Conservation (phyloP, 1,140 invertebrate species). For the Amyelois transitella region DNA sequence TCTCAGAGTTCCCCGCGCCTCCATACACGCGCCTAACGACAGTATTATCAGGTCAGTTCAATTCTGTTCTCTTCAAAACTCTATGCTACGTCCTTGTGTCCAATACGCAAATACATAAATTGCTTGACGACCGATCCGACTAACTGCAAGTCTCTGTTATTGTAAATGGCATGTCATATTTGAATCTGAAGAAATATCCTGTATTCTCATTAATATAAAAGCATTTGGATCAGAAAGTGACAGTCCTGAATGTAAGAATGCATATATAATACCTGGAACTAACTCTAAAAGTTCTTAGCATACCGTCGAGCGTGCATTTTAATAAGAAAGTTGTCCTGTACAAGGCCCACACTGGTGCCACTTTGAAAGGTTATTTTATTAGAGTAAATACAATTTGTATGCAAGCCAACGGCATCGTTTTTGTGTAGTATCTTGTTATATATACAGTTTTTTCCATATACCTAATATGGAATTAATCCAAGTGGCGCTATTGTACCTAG, state of each 20-base stretch:
- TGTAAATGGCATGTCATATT: conserved; percentile 12
- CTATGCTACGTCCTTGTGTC: conserved; percentile 5
- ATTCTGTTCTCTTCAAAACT: background rate
- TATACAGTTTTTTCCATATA: too few species aligned
- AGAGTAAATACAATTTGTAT: too few species aligned
- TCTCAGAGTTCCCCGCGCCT: conserved; percentile 50
- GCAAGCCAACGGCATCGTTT: too few species aligned
- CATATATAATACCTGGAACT: background rate
- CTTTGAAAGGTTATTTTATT: background rate
- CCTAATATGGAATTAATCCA: too few species aligned
- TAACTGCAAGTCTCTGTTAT: conserved; percentile 16
- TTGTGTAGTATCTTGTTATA: too few species aligned
- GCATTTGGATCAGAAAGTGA: background rate
- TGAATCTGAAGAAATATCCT: background rate
- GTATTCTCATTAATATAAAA: background rate
- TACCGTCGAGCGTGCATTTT: background rate
- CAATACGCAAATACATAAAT: conserved; percentile 2
- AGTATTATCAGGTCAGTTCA: conserved; percentile 79
- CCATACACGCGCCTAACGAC: conserved; percentile 82
- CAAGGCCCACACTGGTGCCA: too few species aligned
- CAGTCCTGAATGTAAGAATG: background rate
- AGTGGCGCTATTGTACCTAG: too few species aligned
- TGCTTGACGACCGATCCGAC: conserved; percentile 3
- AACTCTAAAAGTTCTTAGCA: background rate
- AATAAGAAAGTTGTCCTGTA: background rate